Base-by-base conservation (phyloP, 1,140 invertebrate species). In the Danaus melanippus region DNA sequence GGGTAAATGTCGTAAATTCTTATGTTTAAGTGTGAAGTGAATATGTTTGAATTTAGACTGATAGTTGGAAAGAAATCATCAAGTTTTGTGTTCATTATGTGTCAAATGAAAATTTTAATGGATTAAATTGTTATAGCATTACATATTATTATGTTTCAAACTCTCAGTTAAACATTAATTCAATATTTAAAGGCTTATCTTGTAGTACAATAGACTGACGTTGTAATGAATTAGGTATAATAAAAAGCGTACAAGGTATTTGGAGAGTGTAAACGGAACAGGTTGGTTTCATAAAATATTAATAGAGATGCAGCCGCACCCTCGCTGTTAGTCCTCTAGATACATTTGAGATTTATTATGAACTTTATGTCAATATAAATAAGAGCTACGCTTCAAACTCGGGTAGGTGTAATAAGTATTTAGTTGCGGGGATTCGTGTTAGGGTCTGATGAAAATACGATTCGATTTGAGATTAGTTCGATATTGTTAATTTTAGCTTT, bases 271-370 rank as follows among this genome's bases (percentile, higher is more conserved):
- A 58, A 60, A 65, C 66, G 64, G 53, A 57, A 55, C 60, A 65
- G 60, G 57, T 60, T 56, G 59, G 50, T 62, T 66, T 58, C 63
- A 62, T 68, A 68, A 68, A 68, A 68, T 68, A 68, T 68, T 68
- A 68, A 68, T 65, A 60, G 60, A 62, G 58, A 58, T 64, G 66
- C 55, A 58, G 55, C 55, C 56, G 56, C 59, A 63, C 64, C 64
- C 64, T 62, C 47, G 46, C 45, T 21, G 40, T 48, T 12, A 21
- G 55, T 45, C 42, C 49, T 42, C 39, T 32, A 42, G 53, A 41
- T 41, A 32, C 42, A 45, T 42, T 52, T 17, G 46, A 40, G 10
- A 21, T 47, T 41, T 48, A 56, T 44, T 49, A 49, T 49, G 11
- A 49, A 44, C 46, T 50, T 53, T 58, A 53, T 45, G 8, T 15